Percentiles rank a stretch among this genome's conserved stretches.
Evolutionary conservation across 2,113 vertebrate genomes (phyloP).

Genomic region (Scomber colias): DNA sequence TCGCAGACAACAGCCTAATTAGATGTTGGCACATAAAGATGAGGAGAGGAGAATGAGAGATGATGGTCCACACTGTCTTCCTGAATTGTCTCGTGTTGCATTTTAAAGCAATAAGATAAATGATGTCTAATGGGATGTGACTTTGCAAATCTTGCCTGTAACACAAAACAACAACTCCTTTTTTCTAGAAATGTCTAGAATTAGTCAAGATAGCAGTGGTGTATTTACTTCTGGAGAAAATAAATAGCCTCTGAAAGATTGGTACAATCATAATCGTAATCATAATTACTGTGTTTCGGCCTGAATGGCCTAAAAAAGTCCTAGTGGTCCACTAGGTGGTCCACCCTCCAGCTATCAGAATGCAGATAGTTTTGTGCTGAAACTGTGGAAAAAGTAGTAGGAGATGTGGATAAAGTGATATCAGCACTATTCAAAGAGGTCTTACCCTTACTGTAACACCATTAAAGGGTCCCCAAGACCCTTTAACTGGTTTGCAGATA

Average conservation of each 20-base stretch:
- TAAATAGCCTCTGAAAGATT: neutral
- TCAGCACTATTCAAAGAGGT: neutral
- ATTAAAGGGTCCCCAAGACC: neutral
- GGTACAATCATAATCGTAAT: neutral
- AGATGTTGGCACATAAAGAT: neutral
- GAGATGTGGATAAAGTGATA: conserved; percentile 1
- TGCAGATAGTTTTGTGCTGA: neutral
- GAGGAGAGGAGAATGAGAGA: neutral
- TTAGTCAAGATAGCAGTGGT: neutral
- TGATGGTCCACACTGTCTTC: neutral
- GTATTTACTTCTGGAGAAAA: neutral
- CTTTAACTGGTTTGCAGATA: conserved; percentile 11
- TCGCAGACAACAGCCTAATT: too few relatives aligned
- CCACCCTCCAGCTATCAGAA: neutral
- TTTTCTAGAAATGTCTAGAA: neutral
- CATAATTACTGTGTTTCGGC: neutral
- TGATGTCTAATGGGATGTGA: neutral
- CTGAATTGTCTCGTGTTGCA: neutral
- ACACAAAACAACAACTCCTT: neutral
- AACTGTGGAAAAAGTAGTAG: neutral
- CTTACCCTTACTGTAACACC: conserved; percentile 3
- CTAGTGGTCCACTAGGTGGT: too few relatives aligned
- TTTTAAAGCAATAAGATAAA: neutral
- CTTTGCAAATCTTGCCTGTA: neutral
- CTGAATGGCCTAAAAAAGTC: neutral